Conservation (phyloP, 2,113 vertebrate genomes). For the Monopterus albus region DNA sequence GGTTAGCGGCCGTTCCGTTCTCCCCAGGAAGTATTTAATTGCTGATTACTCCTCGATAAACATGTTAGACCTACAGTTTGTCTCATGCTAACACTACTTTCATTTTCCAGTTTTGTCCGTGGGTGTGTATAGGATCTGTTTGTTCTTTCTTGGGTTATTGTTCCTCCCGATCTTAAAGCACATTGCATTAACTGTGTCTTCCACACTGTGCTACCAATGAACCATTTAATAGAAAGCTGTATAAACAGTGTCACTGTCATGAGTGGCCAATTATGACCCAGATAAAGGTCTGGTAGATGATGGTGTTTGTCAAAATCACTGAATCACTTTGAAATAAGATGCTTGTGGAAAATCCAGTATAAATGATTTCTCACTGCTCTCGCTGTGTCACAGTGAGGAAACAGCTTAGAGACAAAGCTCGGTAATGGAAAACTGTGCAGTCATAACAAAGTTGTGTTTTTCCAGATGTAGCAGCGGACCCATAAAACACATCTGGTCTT, state of each 20-base stretch:
- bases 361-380: constrained; percentile 28
- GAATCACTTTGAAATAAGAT: constrained; percentile 8
- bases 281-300: constrained; percentile 20
- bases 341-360: neutral
- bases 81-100: too few relatives aligned
- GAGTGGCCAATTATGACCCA: neutral
- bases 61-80: too few relatives aligned
- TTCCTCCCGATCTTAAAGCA: neutral
- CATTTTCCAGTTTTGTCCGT: too few relatives aligned
- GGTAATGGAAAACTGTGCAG: constrained; percentile 51
- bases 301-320: neutral
- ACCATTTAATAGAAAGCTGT: too few relatives aligned
- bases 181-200: neutral
- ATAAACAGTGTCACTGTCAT: too few relatives aligned
- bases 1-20: too few relatives aligned
- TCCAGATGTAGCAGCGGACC: constrained; percentile 23
- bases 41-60: too few relatives aligned
- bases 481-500: constrained; percentile 26
- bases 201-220: constrained; percentile 19
- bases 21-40: too few relatives aligned
- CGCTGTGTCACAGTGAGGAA: neutral
- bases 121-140: neutral
- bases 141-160: neutral
- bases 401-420: constrained; percentile 1
- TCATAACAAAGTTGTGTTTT: constrained; percentile 47